phyloP scores from a whole-genome alignment of 1,140 invertebrate genomes.

The Drosophila miranda region DNA sequence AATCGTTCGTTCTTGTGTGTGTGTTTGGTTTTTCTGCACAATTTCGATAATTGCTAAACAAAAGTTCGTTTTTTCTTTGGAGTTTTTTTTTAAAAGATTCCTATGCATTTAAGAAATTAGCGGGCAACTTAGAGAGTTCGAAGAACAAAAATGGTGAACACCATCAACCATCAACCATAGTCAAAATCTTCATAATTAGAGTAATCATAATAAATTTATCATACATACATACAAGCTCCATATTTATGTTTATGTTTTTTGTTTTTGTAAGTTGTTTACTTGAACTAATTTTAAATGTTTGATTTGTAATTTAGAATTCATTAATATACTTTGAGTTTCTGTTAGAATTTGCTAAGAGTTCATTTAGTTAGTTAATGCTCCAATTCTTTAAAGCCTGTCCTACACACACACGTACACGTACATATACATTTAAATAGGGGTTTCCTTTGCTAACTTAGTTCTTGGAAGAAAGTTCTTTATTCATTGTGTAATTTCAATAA shows the following conservation, averaged over 20 bases:
- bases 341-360: conserved; percentile 77
- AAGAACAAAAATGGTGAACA: conserved; percentile 58
- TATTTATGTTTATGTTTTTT: conserved; percentile 46
- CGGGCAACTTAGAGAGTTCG: conserved; percentile 54
- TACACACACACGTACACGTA: conserved; percentile 63
- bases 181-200: conserved; percentile 46
- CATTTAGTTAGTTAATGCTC: conserved; percentile 51
- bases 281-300: conserved; percentile 75
- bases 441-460: conserved; percentile 66
- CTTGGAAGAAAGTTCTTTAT: conserved; percentile 72
- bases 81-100: conserved; percentile 31
- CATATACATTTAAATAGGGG: conserved; percentile 66
- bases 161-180: conserved; percentile 3
- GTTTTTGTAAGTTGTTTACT: conserved; percentile 36
- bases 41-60: conserved; percentile 47
- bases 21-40: conserved; percentile 18
- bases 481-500: conserved; percentile 46
- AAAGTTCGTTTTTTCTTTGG: conserved; percentile 47
- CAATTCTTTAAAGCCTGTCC: conserved; percentile 63
- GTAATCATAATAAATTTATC: conserved; percentile 70
- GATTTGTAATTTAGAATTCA: conserved; percentile 75
- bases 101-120: conserved; percentile 36
- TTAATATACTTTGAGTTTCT: conserved; percentile 76
- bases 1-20: conserved; percentile 19
- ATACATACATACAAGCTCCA: conserved; percentile 78